These are phyloP conservation scores for Ditylenchus dipsaci DNA, from an alignment of 1,140 invertebrate species.

Conservation along the genomic window DNA sequence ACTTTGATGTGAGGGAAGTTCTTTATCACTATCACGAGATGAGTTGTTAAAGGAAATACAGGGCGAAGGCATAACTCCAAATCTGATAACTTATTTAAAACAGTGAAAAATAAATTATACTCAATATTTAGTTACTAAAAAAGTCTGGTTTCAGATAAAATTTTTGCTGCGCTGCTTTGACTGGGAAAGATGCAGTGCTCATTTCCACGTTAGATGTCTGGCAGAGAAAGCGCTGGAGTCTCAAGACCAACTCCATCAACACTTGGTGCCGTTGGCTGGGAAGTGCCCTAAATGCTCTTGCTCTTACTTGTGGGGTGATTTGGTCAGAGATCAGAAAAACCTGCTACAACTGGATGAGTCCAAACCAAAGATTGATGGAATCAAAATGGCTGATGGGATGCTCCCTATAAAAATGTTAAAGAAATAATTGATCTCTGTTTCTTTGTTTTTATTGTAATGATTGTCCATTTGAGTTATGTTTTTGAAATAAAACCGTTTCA, in stretches of 20 bases:
- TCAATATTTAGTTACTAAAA: too few relatives aligned
- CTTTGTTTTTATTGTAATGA: too few relatives aligned
- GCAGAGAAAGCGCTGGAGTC: constrained; percentile 26
- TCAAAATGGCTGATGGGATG: constrained; percentile 39
- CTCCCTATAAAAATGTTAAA: constrained; percentile 32
- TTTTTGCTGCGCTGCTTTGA: constrained; percentile 22
- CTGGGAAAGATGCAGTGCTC: constrained; percentile 27
- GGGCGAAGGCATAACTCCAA: too few relatives aligned
- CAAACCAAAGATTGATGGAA: constrained; percentile 27
- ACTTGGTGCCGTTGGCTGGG: constrained; percentile 21
- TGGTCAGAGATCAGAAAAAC: constrained; percentile 35
- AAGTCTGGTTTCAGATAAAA: constrained; percentile 24
- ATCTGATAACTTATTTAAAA: too few relatives aligned
- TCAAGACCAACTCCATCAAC: constrained; percentile 11
- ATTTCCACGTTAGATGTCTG: constrained; percentile 35
- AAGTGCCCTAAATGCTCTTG: constrained; percentile 26
- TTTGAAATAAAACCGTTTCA: too few relatives aligned
- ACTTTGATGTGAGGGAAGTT: too few relatives aligned
- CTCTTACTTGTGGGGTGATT: constrained; percentile 36
- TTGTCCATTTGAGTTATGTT: background rate
- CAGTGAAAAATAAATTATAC: too few relatives aligned
- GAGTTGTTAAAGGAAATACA: too few relatives aligned
- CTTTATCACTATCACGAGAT: too few relatives aligned
- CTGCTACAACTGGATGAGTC: constrained; percentile 25
- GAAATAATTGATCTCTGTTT: constrained; percentile 76